Conservation (phyloP, 2,797 vertebrate species). For the Balearica regulorum region DNA sequence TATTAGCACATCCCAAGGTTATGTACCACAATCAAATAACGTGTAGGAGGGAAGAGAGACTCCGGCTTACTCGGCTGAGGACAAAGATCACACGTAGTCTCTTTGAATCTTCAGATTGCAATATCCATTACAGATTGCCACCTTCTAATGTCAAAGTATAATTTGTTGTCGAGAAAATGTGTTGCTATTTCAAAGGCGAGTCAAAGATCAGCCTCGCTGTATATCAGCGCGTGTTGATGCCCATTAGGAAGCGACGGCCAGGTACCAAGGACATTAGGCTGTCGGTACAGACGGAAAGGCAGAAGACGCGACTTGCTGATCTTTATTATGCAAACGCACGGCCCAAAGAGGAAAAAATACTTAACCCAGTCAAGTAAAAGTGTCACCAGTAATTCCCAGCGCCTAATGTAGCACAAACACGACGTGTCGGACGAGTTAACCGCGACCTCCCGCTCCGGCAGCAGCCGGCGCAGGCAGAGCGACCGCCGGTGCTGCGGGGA, state of each 20-base stretch:
- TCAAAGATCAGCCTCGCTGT: conserved; percentile 66
- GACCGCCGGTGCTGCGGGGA: too few relatives aligned
- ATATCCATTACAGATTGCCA: conserved; percentile 70
- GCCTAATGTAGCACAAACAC: background rate
- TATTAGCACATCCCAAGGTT: conserved; percentile 68
- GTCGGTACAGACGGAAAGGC: background rate
- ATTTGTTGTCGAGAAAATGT: conserved; percentile 67
- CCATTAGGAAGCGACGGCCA: conserved; percentile 35
- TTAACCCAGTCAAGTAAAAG: conserved; percentile 44
- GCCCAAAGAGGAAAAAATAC: background rate
- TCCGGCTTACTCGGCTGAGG: conserved; percentile 53
- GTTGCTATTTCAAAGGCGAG: conserved; percentile 58
- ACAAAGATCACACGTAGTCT: conserved; percentile 62
- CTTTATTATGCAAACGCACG: conserved; percentile 46
- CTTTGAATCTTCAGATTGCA: conserved; percentile 67
- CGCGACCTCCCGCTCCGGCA: background rate
- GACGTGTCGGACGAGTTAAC: accelerated
- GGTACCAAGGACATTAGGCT: conserved; percentile 29
- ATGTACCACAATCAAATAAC: conserved; percentile 63
- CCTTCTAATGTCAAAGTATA: conserved; percentile 70
- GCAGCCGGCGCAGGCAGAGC: too few relatives aligned
- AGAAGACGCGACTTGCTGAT: conserved; percentile 33
- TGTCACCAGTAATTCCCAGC: conserved; percentile 3
- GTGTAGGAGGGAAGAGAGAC: conserved; percentile 48
- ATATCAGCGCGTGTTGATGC: background rate